A percentile compares a stretch with the other conserved stretches of the same genome.
phyloP scores from a whole-genome alignment of 1,140 invertebrate genomes.

The Rhopalosiphum maidis region DNA sequence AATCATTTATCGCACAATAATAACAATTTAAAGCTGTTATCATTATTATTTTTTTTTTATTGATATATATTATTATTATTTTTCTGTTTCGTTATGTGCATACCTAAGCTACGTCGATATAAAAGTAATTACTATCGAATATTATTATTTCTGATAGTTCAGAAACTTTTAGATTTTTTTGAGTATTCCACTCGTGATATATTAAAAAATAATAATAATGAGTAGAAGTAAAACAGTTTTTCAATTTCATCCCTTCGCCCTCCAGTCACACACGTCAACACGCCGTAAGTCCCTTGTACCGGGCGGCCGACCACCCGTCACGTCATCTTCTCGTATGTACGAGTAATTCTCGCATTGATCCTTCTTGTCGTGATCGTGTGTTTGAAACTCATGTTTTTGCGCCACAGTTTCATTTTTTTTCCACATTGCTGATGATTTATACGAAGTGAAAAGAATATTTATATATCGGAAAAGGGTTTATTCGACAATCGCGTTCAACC shows the following conservation, averaged over 20 bases:
- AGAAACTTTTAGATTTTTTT: not conserved
- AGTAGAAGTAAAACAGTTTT: too few species aligned
- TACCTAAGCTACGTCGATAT: too few species aligned
- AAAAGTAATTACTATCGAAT: too few species aligned
- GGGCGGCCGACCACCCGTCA: not conserved
- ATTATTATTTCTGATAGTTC: too few species aligned
- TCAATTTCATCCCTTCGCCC: too few species aligned
- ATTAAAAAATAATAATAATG: not conserved
- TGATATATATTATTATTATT: too few species aligned
- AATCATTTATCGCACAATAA: too few species aligned
- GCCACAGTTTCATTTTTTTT: not conserved
- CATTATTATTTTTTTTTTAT: too few species aligned
- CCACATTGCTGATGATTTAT: not conserved
- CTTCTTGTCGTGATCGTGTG: not conserved
- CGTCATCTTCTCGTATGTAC: not conserved
- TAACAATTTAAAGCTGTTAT: too few species aligned
- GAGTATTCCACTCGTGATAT: not conserved
- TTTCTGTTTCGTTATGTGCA: too few species aligned
- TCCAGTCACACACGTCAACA: not conserved
- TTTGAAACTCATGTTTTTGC: not conserved
- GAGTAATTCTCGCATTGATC: not conserved
- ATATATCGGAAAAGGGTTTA: constrained; percentile 9
- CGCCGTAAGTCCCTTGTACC: not conserved
- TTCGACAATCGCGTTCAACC: not conserved
- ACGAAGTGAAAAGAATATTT: not conserved